phyloP scores from a whole-genome alignment of 2,113 vertebrate genomes.

The Diglossa brunneiventris region DNA sequence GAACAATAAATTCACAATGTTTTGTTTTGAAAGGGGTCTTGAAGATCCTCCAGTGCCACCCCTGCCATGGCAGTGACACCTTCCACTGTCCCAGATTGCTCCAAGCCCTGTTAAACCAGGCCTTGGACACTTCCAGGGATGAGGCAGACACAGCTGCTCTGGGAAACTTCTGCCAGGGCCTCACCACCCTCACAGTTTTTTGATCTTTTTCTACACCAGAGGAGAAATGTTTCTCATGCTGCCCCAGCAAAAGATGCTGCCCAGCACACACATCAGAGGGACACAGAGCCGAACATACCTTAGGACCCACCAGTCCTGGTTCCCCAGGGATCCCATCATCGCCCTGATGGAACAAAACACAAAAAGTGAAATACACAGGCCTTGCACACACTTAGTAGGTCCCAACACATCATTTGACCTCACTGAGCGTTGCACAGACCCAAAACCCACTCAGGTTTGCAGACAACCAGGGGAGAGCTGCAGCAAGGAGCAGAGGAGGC shows the following conservation, averaged over 20 bases:
- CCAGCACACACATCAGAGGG: not conserved
- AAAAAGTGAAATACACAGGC: not conserved
- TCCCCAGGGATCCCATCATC: conserved; percentile 81
- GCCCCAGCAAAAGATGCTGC: not conserved
- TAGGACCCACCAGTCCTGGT: conserved; percentile 79
- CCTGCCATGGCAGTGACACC: not conserved
- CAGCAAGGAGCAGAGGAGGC: not conserved
- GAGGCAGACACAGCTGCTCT: not conserved
- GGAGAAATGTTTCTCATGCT: not conserved
- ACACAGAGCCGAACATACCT: conserved; percentile 64
- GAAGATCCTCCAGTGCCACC: not conserved
- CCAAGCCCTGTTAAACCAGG: not conserved
- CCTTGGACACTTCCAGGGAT: not conserved
- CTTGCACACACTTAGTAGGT: not conserved
- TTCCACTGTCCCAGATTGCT: not conserved
- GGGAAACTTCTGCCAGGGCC: rapidly evolving
- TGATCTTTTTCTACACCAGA: not conserved
- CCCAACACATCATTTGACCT: not conserved
- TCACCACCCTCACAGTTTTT: not conserved
- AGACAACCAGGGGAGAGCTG: not conserved
- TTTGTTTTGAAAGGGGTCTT: not conserved
- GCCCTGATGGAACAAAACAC: conserved; percentile 73
- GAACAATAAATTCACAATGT: not conserved
- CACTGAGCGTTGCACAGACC: not conserved
- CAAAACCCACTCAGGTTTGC: not conserved